Percentiles rank a stretch among this genome's conserved stretches.
phyloP scores from a whole-genome alignment of 2,797 vertebrate genomes.

The Sphaeramia orbicularis region DNA sequence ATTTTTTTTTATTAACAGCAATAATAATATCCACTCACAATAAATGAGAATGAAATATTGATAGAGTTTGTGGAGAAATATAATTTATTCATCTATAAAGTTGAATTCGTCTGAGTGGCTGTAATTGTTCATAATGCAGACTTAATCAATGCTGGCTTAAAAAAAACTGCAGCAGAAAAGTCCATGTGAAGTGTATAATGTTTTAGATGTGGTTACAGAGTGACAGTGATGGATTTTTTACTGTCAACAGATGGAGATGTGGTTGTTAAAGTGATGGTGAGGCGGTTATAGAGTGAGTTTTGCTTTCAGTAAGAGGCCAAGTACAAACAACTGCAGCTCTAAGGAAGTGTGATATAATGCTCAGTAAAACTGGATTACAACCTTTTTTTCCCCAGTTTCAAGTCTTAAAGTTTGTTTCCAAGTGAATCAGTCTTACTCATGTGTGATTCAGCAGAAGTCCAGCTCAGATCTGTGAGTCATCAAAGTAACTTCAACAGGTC shows the following conservation, averaged over 20 bases:
- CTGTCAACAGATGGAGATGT: constrained; percentile 7
- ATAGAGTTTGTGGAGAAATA: background rate
- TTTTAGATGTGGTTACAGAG: constrained; percentile 34
- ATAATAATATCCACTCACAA: background rate
- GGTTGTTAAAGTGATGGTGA: constrained; percentile 27
- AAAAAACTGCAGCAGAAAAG: constrained; percentile 3
- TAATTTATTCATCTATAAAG: constrained; percentile 8
- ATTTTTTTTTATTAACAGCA: too few species aligned
- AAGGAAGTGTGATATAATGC: background rate
- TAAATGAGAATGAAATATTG: background rate
- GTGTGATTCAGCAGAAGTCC: constrained; percentile 3
- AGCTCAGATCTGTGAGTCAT: constrained; percentile 1
- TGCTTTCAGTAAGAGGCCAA: constrained; percentile 1
- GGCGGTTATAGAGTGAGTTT: constrained; percentile 33
- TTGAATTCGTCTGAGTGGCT: background rate
- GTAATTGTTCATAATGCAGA: background rate
- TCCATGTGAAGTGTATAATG: constrained; percentile 1
- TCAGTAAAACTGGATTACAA: background rate
- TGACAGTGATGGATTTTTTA: constrained; percentile 5
- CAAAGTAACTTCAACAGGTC: too few species aligned
- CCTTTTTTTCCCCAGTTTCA: background rate
- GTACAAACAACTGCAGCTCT: constrained; percentile 1
- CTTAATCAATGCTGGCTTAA: background rate
- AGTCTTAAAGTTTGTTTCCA: background rate
- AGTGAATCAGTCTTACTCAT: constrained; percentile 25